A percentile compares a stretch with the other conserved stretches of the same genome.
Conservation (phyloP, 2,888 invertebrate genomes). For the Parapristionchus giblindavisi region DNA sequence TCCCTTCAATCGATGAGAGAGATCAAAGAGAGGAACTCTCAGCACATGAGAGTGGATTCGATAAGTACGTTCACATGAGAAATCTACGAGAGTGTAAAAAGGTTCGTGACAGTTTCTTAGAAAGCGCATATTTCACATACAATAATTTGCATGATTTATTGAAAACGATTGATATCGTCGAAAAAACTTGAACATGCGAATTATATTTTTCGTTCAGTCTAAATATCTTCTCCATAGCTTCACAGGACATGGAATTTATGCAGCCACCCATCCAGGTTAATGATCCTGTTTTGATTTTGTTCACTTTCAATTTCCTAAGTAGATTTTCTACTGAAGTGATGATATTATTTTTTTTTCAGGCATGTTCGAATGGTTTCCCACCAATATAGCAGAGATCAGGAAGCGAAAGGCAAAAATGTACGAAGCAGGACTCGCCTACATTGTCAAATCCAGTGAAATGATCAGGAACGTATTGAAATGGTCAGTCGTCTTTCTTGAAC, state of each 20-base stretch:
- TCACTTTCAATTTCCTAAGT: neutral
- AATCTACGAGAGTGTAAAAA: conserved; percentile 33
- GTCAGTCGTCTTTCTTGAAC: conserved; percentile 32
- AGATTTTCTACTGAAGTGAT: neutral
- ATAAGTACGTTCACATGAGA: neutral
- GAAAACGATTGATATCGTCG: neutral
- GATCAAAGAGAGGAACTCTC: conserved; percentile 15
- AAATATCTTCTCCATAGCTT: conserved; percentile 25
- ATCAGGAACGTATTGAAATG: conserved; percentile 66
- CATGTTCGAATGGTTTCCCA: conserved; percentile 31
- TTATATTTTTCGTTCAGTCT: conserved; percentile 29
- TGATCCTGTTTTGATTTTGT: neutral
- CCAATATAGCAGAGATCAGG: conserved; percentile 12
- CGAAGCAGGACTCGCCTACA: conserved; percentile 33
- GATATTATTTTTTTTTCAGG: neutral
- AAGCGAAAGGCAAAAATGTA: conserved; percentile 38
- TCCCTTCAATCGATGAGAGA: neutral
- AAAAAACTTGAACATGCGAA: too few species aligned
- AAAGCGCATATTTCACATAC: too few species aligned
- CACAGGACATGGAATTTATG: conserved; percentile 35
- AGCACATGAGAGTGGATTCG: conserved; percentile 13
- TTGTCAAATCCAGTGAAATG: conserved; percentile 36
- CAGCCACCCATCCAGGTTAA: conserved; percentile 22
- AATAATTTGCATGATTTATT: neutral
- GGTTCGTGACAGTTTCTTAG: too few species aligned